phyloP scores from a whole-genome alignment of 2,113 vertebrate genomes.

The Gnathonemus echidnorhynchus region DNA sequence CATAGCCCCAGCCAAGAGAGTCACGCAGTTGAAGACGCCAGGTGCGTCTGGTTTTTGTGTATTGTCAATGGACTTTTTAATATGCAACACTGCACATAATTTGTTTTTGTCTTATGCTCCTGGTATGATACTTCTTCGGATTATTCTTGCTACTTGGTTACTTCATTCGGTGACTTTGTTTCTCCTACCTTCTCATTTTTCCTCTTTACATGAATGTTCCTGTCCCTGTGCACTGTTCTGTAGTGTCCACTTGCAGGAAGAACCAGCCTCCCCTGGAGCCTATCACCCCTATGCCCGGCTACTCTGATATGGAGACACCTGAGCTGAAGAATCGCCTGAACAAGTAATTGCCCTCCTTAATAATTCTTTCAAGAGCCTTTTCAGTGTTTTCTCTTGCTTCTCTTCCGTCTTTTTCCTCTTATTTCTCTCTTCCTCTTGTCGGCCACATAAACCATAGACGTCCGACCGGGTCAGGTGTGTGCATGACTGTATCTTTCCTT shows the following conservation, averaged over 20 bases:
- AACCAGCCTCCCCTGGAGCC: constrained; percentile 53
- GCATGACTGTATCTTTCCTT: neutral
- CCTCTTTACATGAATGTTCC: neutral
- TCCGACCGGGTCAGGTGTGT: neutral
- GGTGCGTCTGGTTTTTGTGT: constrained; percentile 45
- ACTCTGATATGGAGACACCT: constrained; percentile 89
- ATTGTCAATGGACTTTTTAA: neutral
- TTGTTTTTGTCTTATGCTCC: neutral
- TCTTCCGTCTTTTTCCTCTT: neutral
- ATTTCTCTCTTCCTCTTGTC: neutral
- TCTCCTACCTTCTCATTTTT: neutral
- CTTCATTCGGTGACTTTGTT: neutral
- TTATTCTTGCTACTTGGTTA: neutral
- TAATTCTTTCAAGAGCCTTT: neutral
- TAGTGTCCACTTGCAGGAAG: constrained; percentile 53
- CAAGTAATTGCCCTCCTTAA: constrained; percentile 59
- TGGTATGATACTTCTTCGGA: neutral
- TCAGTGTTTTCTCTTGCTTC: neutral
- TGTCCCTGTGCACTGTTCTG: constrained; percentile 13
- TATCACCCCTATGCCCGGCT: constrained; percentile 80
- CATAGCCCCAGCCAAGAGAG: constrained; percentile 5
- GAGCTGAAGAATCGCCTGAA: constrained; percentile 81
- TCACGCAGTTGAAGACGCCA: constrained; percentile 57
- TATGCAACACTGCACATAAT: neutral
- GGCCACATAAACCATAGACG: neutral